phyloP scores from a whole-genome alignment of 2,113 vertebrate species.

The Cygnus buccinator region DNA sequence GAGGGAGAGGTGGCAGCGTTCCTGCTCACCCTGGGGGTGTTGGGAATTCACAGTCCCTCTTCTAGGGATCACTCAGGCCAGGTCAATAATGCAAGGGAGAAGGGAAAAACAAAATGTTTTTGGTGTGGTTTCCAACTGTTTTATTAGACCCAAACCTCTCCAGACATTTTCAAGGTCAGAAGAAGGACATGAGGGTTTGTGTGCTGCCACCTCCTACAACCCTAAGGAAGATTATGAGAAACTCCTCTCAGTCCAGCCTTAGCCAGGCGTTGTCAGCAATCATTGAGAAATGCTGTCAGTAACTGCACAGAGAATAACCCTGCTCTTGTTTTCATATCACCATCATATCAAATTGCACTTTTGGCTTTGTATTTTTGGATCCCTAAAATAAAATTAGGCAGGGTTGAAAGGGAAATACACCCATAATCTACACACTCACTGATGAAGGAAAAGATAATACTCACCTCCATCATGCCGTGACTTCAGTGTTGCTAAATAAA shows the following conservation, averaged over 20 bases:
- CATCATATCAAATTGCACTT: background rate
- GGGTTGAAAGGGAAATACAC: background rate
- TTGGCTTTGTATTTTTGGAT: background rate
- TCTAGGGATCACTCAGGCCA: background rate
- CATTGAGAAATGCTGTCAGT: background rate
- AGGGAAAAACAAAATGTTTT: background rate
- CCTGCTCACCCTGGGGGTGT: fast-evolving
- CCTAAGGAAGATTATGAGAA: background rate
- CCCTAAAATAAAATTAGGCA: background rate
- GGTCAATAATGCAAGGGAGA: background rate
- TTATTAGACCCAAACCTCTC: background rate
- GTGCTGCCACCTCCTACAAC: background rate
- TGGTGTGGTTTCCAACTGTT: background rate
- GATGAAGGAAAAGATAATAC: background rate
- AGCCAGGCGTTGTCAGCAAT: background rate
- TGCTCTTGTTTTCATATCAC: background rate
- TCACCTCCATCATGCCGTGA: background rate
- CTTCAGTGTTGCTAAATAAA: background rate
- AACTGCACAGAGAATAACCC: background rate
- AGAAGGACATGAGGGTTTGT: background rate
- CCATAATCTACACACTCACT: fast-evolving
- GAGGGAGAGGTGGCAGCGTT: no score
- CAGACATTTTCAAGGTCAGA: background rate
- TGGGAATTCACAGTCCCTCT: background rate
- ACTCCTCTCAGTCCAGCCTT: background rate